Base-by-base conservation (phyloP, 2,888 invertebrate genomes). In the Volucella zonaria region DNA sequence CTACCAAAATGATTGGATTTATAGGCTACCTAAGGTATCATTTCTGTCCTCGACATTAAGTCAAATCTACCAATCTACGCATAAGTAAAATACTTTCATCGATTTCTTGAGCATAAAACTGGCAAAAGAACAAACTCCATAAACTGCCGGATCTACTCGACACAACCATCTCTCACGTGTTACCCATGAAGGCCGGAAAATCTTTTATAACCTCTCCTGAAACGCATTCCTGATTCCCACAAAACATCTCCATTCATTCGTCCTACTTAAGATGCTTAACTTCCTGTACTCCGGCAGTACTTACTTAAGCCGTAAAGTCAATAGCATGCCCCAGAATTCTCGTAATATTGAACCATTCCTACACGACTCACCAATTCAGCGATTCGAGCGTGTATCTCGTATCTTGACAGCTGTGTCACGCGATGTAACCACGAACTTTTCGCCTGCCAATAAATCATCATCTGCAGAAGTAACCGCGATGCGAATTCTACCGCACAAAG, bases 391-490 rank as follows among this genome's bases (percentile, higher is more conserved):
- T 31, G 45, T 54, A 61, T 67, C 68, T 77, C 42, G 23, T 4
- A 76, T 67, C 66, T 51, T 52, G 70, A 77, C 70, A 77, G 68
- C 70, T 70, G 77, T 70, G 68, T 61, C 77, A 77, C 77, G 77
- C 77, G 54, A 77, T 62, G 70, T 56, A 70, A 42, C 77, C 70
- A 68, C 49, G 68, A 77, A 70, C 77, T 67, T 77, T 59, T 76
- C 51, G 52, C 61, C 47, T 62, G 56, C 56, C 62, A 77, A 77
- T 77, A 77, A 77, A 77, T 77, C 77, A 77, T 70, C 70, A 70
- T 70, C 62, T 43, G 62, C 75, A 49, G 51, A 38, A 66, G 18
- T 56, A 45, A 12, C 75, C 56, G 67, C 68, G 43, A 42, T 23
- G 4, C n/a, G 9, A 14, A 47, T 9, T 14, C 49, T 23, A 23